Evolutionary conservation across 1,140 invertebrate species (phyloP).

Genomic region (Camponotus floridanus): DNA sequence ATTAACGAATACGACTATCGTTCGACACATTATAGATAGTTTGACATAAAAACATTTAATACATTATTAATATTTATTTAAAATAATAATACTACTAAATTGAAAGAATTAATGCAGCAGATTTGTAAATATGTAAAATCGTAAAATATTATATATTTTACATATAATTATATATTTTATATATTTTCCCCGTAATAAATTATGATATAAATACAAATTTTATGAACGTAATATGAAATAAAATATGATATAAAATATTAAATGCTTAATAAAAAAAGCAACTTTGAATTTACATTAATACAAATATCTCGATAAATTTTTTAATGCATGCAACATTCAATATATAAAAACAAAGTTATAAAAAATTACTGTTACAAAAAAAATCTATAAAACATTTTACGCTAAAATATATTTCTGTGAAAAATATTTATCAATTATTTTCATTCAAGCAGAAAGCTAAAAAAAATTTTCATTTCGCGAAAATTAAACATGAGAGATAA

Average conservation of each 20-base stretch:
- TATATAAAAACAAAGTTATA: slow-evolving; percentile 1
- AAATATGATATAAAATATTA: slow-evolving; percentile 19
- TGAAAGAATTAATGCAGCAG: not conserved
- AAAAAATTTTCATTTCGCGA: not conserved
- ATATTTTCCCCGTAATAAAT: slow-evolving; percentile 13
- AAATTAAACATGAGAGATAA: not conserved
- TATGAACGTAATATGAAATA: not conserved
- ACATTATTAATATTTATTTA: slow-evolving; percentile 26
- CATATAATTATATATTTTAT: no score
- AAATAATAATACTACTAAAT: not conserved
- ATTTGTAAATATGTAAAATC: not conserved
- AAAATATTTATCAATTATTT: slow-evolving; percentile 23
- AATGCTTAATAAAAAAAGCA: not conserved
- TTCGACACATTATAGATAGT: not conserved
- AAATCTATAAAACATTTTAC: not conserved
- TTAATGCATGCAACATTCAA: slow-evolving; percentile 12
- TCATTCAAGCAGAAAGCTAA: not conserved
- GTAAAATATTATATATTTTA: no score
- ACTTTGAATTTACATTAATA: not conserved
- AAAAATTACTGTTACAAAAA: slow-evolving; percentile 6
- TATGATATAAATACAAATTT: not conserved
- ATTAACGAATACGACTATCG: not conserved
- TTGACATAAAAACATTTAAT: not conserved
- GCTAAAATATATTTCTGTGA: not conserved
- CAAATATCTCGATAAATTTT: not conserved